Evolutionary conservation across 2,888 invertebrate species (phyloP), one percentile per base, ranked within the genome.

Genomic region (Pollenia labialis): DNA sequence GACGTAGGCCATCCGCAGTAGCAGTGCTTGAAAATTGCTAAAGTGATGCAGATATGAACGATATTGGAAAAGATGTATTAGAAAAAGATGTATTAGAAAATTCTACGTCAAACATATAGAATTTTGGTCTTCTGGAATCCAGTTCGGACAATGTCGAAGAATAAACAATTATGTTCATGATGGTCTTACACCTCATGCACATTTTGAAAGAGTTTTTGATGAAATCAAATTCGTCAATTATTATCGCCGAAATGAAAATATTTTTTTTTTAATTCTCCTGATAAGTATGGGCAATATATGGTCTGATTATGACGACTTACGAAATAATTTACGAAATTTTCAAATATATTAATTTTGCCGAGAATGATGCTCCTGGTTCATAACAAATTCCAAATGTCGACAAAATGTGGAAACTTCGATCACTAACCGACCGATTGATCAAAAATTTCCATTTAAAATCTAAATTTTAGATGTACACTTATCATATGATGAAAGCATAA

Each of bases 401-500:
- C 16, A 84, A 72, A 48, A 52, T 84, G 50, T 84, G 81, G 87
- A 84, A 84, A 60, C 46, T 86, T 16, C 44, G 83, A 10, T 80
- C 83, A 6, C 44, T 83, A 44, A 72, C 79, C 23, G 82, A 82
- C n/a, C 40, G n/a, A 12, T 11, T 82, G 52, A 76, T 68, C 18
- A 11, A n/a, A 40, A 50, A 81, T 12, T 56, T 81, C n/a, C n/a
- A 54, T 7, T 81, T 9, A 42, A 81, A 56, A 81, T 46, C 62
- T 81, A 44, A 66, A 81, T 54, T 54, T 74, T n/a, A 9, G 74
- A 74, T 11, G 44, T 74, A 64, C 54, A 75, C 40, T 50, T 82
- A 1, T 76, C 58, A n/a, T 75, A 60, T 14, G 82, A 76, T 42
- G 75, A 68, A 75, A 75, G 82, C 44, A 76, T 82, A 68, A 82